Conservation (phyloP, 1,140 invertebrate species). For the Lucilia cuprina region DNA sequence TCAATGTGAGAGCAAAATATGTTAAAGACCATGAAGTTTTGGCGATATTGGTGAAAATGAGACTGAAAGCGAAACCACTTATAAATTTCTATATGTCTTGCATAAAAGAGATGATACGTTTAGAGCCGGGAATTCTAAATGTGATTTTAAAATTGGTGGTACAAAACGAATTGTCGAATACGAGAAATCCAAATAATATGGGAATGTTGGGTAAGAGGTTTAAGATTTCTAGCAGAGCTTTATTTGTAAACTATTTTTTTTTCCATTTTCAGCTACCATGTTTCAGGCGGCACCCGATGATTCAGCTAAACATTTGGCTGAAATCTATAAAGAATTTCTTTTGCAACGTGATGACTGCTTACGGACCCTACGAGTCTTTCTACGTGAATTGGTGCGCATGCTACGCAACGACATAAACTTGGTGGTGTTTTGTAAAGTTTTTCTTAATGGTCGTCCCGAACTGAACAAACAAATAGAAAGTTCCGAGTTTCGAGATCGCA, state of each 20-base stretch:
- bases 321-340: constrained; percentile 85
- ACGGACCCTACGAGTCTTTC: constrained; percentile 79
- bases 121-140: constrained; percentile 77
- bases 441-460: constrained; percentile 72
- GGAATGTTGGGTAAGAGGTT: constrained; percentile 59
- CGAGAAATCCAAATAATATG: constrained; percentile 94
- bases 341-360: constrained; percentile 91
- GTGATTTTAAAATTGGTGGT: constrained; percentile 91
- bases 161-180: constrained; percentile 92
- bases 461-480: constrained; percentile 64
- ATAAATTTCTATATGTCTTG: constrained; percentile 88
- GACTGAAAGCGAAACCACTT: constrained; percentile 92
- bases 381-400: constrained; percentile 84
- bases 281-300: constrained; percentile 82
- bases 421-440: constrained; percentile 71
- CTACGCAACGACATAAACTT: constrained; percentile 82
- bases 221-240: not conserved
- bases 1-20: constrained; percentile 78
- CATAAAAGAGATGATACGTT: constrained; percentile 71
- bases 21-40: constrained; percentile 88
- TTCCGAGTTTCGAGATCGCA: constrained; percentile 79
- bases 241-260: constrained; percentile 2
- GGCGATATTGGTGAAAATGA: constrained; percentile 86
- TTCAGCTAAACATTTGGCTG: constrained; percentile 79
- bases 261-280: constrained; percentile 72